Conservation (phyloP, 1,140 invertebrate species). For the Pectinophora gossypiella region DNA sequence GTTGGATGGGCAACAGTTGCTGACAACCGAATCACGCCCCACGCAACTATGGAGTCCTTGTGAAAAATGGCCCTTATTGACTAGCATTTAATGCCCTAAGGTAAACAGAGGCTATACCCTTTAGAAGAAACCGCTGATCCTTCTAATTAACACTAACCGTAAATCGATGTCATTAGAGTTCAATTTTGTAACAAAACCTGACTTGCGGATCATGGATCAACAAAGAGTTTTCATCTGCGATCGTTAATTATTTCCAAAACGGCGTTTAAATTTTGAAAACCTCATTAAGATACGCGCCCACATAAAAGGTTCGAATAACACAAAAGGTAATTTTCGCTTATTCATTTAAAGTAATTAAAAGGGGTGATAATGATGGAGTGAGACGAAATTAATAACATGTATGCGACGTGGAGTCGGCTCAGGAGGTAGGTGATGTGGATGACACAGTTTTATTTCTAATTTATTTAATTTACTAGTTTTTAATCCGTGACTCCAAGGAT, state of each 20-base stretch:
- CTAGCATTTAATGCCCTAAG: too few relatives aligned
- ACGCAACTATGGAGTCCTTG: too few relatives aligned
- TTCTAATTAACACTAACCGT: too few relatives aligned
- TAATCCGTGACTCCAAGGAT: too few relatives aligned
- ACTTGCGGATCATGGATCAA: background rate
- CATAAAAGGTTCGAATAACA: constrained; percentile 45
- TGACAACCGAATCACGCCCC: too few relatives aligned
- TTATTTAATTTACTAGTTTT: too few relatives aligned
- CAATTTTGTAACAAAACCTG: background rate
- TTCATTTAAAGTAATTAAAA: constrained; percentile 56
- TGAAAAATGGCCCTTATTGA: too few relatives aligned
- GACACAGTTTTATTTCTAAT: too few relatives aligned
- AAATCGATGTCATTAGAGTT: background rate
- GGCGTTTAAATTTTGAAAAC: constrained; percentile 53
- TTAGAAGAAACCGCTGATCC: too few relatives aligned
- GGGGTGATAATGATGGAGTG: constrained; percentile 39
- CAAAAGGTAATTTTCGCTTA: constrained; percentile 58
- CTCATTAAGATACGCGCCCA: constrained; percentile 47
- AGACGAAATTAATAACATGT: constrained; percentile 31
- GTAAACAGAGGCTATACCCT: too few relatives aligned
- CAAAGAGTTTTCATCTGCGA: constrained; percentile 25
- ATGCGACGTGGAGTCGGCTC: constrained; percentile 14
- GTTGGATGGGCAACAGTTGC: too few relatives aligned
- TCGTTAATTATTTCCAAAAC: constrained; percentile 56
- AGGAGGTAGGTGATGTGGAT: too few relatives aligned